Base-by-base conservation (phyloP, 2,113 vertebrate genomes). In the Heterocephalus glaber region DNA sequence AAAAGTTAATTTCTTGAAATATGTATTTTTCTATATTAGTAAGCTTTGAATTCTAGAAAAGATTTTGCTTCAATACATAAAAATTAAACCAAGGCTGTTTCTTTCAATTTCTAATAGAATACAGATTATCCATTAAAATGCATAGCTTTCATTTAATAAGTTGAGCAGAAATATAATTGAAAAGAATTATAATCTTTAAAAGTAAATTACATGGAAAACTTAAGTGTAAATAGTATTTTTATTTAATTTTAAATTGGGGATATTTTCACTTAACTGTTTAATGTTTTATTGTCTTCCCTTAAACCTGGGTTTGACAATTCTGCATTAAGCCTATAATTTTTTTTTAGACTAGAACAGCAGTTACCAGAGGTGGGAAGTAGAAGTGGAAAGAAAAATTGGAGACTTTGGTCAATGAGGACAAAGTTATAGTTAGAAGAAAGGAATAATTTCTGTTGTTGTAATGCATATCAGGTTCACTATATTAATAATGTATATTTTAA, bases 1-100 rank as follows among this genome's bases (percentile, higher is more conserved):
- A 94, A 33, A 94, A 95, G 92, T 96, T 95, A 92, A 80, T 94
- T 96, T 96, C 19, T 28, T 82, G 28, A 86, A 95, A 84, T 90
- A 44, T 83, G 14, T 28, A 63, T 88, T 97, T 90, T 92, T 54
- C 12, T 92, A 1, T 91, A 86, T 4, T 5, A 33, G 83, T 94
- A 56, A 90, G 13, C 41, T 80, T 19, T 84, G 76, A 90, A 12
- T 58, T 14, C 3, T 30, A 8, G 35, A 92, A 91, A 95, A 47
- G 16, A 85, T 28, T 94, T 93, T 47, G 56, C 44, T 81, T 92
- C 12, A 63, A 56, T 74, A 63, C 81, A 81, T 44, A 76, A 80
- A 89, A 86, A 58, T 41, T n/a, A 68, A 88, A 9, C 61, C 52
- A 70, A 70, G 47, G 14, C 4, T 22, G 76, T 85, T 85, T 60